Base-by-base conservation (phyloP, 2,113 vertebrate genomes). In the Alligator mississippiensis region DNA sequence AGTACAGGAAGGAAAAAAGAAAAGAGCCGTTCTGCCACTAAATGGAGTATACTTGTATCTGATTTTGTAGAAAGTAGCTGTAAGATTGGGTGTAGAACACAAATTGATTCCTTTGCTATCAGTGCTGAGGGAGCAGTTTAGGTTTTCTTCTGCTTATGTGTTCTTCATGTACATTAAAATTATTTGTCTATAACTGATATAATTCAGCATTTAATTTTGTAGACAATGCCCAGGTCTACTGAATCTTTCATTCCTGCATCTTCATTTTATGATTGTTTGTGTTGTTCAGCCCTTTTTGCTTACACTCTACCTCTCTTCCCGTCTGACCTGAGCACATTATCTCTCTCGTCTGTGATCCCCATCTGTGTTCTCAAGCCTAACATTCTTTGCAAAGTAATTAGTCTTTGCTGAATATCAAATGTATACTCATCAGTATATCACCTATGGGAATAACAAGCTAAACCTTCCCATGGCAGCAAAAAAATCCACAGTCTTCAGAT, bases 381-480 rank as follows among this genome's bases (percentile, higher is more conserved):
- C 30, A 3, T 68, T 61, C 55, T 91, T 82, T 89, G 77, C 24
- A 16, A 82, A 88, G 28, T 87, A 77, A 89, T 94, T 83, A 91
- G 92, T 89, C 1, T 88, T 68, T 93, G 93, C 19, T 91, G 63
- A 68, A 86, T 87, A 76, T 17, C 28, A 77, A 84, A 60, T 78
- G 87, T 19, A 34, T 88, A 38, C 15, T 83, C 90, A 80, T 91
- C 30, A 88, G 64, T 77, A 87, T 83, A 89, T 87, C 30, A 76
- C 28, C 9, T 9, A 34, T 18, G 38, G 74, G 74, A 91, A 83
- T n/a, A 87, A 47, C 19, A 81, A 85, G 89, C 95, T 85, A 84
- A 30, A 22, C 87, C 86, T 87, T 90, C 28, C 3, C 17, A 87
- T 68, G 47, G 19, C 68, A 90, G 95, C 91, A 83, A 60, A 85